Base-by-base conservation (phyloP, 2,797 vertebrate species). In the Gambusia yucatana region DNA sequence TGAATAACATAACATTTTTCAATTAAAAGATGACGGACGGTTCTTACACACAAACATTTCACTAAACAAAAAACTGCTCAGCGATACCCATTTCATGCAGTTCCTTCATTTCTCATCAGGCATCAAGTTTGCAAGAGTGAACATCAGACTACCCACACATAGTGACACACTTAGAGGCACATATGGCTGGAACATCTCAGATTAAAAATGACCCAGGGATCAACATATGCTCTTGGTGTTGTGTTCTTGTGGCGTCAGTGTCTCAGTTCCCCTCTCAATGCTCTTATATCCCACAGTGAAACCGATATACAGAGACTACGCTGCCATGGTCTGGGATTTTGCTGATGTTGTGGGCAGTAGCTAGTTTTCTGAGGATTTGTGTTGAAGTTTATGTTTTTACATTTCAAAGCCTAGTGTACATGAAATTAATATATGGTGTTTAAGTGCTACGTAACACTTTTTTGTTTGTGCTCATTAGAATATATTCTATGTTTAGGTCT, bases 151-250 rank as follows among this genome's bases (percentile, higher is more conserved):
- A n/a, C 72, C 77, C 59, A 41, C 73, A 50, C 72, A 73, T 76
- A 55, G 72, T 47, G 39, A 67, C 72, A 52, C 79, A 70, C 75
- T 44, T 65, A 70, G 10, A 28, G 47, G 33, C 63, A 61, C 78
- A 82, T 47, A 67, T 76, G 83, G 83, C 48, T 78, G 86, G 84
- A 88, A 92, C 89, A 91, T 91, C 84, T 83, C 75, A 25, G 87
- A 91, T 93, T 91, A 92, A 89, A 44, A 11, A 28, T 74, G 91
- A 93, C 90, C 88, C 10, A 1, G 5, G 82, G 86, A 83, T 90
- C 81, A 90, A 91, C 92, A 89, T 88, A 89, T 91, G 89, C 81
- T 80, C 76, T 70, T 75, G 5, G 78, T 78, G 87, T 79, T 50
- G 50, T 71, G 82, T 80, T 28, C 73, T 77, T 76, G 43, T 67